Evolutionary conservation across 2,888 invertebrate species (phyloP).

Genomic region (Drosophila paracracens): DNA sequence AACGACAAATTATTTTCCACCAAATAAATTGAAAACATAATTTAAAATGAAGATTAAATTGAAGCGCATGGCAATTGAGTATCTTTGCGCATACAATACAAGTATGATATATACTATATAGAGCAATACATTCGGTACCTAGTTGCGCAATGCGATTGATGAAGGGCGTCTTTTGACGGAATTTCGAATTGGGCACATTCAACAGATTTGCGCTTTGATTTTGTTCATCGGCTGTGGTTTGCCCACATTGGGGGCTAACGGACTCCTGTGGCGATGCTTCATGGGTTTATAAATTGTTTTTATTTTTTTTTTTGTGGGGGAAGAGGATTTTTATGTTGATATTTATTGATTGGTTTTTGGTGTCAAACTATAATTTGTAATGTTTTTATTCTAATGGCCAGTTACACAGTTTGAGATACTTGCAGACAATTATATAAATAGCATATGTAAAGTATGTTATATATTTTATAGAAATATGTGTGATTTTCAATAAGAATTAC

Average conservation of each 20-base stretch:
- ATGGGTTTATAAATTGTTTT: conserved; percentile 20
- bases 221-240: conserved; percentile 58
- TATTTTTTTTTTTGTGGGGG: conserved; percentile 29
- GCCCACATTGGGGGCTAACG: conserved; percentile 51
- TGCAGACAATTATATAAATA: neutral
- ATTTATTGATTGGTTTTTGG: conserved; percentile 46
- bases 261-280: conserved; percentile 75
- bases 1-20: conserved; percentile 20
- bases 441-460: neutral
- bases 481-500: neutral
- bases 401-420: conserved; percentile 26
- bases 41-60: conserved; percentile 32
- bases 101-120: conserved; percentile 56
- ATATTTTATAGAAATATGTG: neutral
- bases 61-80: conserved; percentile 77
- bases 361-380: conserved; percentile 10
- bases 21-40: conserved; percentile 12
- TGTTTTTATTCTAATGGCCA: neutral
- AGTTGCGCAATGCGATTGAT: conserved; percentile 84
- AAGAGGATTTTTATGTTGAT: conserved; percentile 61
- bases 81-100: conserved; percentile 73
- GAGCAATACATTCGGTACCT: conserved; percentile 79
- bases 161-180: conserved; percentile 83
- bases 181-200: conserved; percentile 75
- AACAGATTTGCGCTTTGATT: conserved; percentile 64